Conservation (phyloP, 2,797 vertebrate genomes). For the Borostomias antarcticus region DNA sequence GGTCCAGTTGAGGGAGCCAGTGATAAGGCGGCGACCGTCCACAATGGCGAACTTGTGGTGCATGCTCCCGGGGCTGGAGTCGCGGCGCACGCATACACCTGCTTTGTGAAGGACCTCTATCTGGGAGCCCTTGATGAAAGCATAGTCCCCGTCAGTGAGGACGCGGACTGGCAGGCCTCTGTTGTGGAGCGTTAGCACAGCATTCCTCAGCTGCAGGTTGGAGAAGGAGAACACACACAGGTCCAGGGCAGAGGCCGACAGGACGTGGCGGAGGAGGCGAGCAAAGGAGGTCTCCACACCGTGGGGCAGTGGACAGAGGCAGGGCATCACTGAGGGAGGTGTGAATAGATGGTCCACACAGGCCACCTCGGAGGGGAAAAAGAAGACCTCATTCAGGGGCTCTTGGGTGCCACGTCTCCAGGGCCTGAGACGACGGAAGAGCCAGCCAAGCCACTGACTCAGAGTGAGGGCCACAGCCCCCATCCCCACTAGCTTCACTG, state of each 20-base stretch:
- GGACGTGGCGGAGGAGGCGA: conserved; percentile 78
- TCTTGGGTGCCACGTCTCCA: no score
- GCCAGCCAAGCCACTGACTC: no score
- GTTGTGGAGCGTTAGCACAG: conserved; percentile 77
- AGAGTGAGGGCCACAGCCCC: no score
- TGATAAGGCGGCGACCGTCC: conserved; percentile 84
- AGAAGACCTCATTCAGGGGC: conserved; percentile 76
- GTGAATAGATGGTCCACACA: conserved; percentile 80
- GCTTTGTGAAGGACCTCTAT: conserved; percentile 83
- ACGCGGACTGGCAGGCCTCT: conserved; percentile 79
- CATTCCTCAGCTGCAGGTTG: conserved; percentile 77
- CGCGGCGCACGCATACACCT: conserved; percentile 88
- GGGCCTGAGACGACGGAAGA: no score
- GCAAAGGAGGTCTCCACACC: conserved; percentile 78
- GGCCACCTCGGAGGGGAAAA: conserved; percentile 76
- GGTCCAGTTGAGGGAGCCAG: conserved; percentile 97
- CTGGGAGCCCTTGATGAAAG: conserved; percentile 84
- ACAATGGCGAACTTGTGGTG: conserved; percentile 94
- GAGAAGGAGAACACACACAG: conserved; percentile 92
- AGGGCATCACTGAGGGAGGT: conserved; percentile 54
- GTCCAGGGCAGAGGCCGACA: conserved; percentile 84
- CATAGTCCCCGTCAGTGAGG: conserved; percentile 83
- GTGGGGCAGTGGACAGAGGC: conserved; percentile 81
- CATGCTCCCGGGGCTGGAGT: conserved; percentile 80
- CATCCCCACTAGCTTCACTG: no score